These are phyloP conservation scores for Eriocheir sinensis DNA, from an alignment of 1,140 invertebrate species.

Conservation along the genomic window DNA sequence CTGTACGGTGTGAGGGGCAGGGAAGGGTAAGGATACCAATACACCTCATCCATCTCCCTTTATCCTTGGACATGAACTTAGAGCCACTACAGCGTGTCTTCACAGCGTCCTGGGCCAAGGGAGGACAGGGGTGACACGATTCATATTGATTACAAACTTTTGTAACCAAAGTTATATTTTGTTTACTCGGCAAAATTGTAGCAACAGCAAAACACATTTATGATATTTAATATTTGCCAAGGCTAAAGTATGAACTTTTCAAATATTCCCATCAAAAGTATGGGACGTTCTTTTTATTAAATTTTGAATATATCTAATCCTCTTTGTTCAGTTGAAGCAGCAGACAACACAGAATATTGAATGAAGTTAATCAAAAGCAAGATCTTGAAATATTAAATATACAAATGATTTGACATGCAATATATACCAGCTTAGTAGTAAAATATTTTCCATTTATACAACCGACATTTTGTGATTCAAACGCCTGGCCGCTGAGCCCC, in stretches of 20 bases:
- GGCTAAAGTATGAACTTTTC: neutral
- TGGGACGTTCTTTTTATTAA: too few species aligned
- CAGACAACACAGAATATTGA: too few species aligned
- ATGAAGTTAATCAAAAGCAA: too few species aligned
- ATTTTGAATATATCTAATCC: too few species aligned
- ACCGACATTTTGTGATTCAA: neutral
- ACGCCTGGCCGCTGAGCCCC: neutral
- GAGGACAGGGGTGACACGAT: neutral
- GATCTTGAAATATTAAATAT: too few species aligned
- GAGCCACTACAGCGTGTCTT: neutral
- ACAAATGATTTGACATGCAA: too few species aligned
- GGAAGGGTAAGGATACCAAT: neutral
- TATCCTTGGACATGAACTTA: neutral
- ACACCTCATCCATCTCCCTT: constrained; percentile 11
- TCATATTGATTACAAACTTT: neutral
- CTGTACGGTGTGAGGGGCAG: neutral
- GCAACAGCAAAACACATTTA: neutral
- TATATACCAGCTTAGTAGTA: too few species aligned
- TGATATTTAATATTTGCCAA: neutral
- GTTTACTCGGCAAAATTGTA: neutral
- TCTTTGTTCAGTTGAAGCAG: too few species aligned
- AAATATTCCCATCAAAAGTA: neutral
- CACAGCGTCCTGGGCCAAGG: neutral
- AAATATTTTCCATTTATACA: too few species aligned
- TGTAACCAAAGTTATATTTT: neutral